A percentile compares a stretch with the other conserved stretches of the same genome.
These are phyloP conservation scores for Epizoanthus fatuus DNA, from an alignment of 92 coral and sea anemone species.

Conservation along the genomic window DNA sequence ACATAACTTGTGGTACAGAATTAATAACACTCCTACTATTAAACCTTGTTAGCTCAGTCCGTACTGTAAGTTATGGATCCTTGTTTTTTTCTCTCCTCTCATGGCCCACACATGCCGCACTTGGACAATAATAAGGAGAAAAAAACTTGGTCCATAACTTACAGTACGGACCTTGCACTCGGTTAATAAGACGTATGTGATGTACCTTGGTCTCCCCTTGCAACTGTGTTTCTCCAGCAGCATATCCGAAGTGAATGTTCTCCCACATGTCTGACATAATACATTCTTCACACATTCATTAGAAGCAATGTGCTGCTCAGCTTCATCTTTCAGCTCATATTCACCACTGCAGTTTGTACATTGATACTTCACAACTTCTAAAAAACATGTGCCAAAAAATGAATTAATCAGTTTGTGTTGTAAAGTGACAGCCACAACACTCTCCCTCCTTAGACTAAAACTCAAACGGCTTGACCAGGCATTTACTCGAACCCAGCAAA, in stretches of 20 bases:
- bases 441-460: neutral
- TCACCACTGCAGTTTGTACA: slow-evolving; percentile 73
- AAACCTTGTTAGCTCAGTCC: too few species aligned
- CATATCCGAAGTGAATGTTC: slow-evolving; percentile 44
- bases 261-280: slow-evolving; percentile 62
- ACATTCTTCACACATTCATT: slow-evolving; percentile 57
- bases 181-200: neutral
- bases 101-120: too few species aligned
- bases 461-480: too few species aligned
- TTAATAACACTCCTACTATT: too few species aligned
- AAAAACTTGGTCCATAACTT: too few species aligned
- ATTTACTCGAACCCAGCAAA: too few species aligned
- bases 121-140: too few species aligned
- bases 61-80: too few species aligned
- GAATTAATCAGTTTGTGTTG: too few species aligned
- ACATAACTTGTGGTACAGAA: too few species aligned
- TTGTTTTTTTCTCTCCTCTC: too few species aligned
- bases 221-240: slow-evolving; percentile 68
- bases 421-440: neutral
- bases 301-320: slow-evolving; percentile 60
- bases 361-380: slow-evolving; percentile 65
- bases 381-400: neutral
- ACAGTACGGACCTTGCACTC: too few species aligned
- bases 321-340: slow-evolving; percentile 49
- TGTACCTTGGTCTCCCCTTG: slow-evolving; percentile 75